Base-by-base conservation (phyloP, 2,888 invertebrate species). In the Drosophila vallismaia region DNA sequence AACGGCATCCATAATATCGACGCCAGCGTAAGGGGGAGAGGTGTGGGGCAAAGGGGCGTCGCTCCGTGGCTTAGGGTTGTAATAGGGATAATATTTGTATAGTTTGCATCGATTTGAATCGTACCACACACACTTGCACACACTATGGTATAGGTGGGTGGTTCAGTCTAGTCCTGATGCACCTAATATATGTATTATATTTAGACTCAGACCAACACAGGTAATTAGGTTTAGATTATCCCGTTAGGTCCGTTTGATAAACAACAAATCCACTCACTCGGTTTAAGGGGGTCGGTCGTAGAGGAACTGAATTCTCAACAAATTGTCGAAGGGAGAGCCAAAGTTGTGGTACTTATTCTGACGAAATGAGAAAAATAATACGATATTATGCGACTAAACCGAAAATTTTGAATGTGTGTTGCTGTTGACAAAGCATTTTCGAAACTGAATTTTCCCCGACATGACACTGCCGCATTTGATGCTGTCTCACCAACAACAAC, bases 351-450 rank as follows among this genome's bases (percentile, higher is more conserved):
- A 68, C n/a, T n/a, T 63, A 62, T 55, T 68, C n/a, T 36, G 66
- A 62, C 75, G 55, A 86, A 87, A 78, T 75, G 58, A 85, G 80
- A 52, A 77, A 81, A 77, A 79, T 63, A 77, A 85, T 77, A 87
- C 64, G 19, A 19, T 19, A 19, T 79, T 87, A 87, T 82, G 86
- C 84, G 84, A 87, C 84, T 84, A 87, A 86, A 86, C 87, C 88
- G 86, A 88, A 88, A 86, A 83, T 86, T 86, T 86, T 77, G 81
- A 88, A 86, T 86, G 76, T 86, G 88, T 88, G 89, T 77, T 89
- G 88, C 89, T 89, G 89, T 88, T 89, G 89, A 88, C 88, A 89
- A 86, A 86, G 89, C 89, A 89, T 89, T 88, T 88, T 89, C 78
- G 86, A 84, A 89, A 89, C 90, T 90, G 89, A 83, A 81, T 85